These are phyloP conservation scores for Triplophysa dalaica DNA, from an alignment of 2,113 vertebrate species.

Conservation along the genomic window DNA sequence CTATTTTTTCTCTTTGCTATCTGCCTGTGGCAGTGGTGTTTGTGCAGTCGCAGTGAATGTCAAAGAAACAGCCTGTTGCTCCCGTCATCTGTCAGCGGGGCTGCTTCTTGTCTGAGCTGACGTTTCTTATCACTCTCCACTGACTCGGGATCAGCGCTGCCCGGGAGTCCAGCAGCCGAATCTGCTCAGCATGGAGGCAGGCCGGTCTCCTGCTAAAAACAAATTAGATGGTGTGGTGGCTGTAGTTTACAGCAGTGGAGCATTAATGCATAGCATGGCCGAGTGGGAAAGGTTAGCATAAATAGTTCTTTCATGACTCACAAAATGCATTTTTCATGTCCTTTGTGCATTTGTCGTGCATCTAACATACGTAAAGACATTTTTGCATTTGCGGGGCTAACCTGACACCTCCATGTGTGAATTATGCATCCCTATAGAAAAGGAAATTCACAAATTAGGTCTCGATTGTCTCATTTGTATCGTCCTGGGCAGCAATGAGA, in stretches of 20 bases:
- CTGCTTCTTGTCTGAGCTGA: not conserved
- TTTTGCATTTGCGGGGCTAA: no score
- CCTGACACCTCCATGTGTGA: no score
- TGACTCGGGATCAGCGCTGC: slow-evolving; percentile 17
- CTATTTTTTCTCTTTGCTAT: not conserved
- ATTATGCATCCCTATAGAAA: no score
- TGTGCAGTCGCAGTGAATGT: slow-evolving; percentile 12
- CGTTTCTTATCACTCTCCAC: slow-evolving; percentile 48
- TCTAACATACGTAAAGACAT: no score
- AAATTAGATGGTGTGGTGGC: not conserved
- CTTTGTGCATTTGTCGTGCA: no score
- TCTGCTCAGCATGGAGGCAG: not conserved
- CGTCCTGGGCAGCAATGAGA: no score
- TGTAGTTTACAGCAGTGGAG: not conserved
- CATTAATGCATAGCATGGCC: not conserved
- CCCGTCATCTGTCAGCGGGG: slow-evolving; percentile 12
- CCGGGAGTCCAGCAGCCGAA: not conserved
- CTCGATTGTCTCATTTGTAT: no score
- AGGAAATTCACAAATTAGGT: no score
- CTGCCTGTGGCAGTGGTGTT: not conserved
- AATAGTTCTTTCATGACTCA: no score
- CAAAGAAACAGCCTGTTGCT: slow-evolving; percentile 22
- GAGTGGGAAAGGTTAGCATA: no score
- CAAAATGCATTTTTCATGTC: not conserved
- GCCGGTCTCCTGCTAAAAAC: not conserved